These are phyloP conservation scores for Drosophila nigritarsus DNA, from an alignment of 2,888 invertebrate species.

Conservation along the genomic window DNA sequence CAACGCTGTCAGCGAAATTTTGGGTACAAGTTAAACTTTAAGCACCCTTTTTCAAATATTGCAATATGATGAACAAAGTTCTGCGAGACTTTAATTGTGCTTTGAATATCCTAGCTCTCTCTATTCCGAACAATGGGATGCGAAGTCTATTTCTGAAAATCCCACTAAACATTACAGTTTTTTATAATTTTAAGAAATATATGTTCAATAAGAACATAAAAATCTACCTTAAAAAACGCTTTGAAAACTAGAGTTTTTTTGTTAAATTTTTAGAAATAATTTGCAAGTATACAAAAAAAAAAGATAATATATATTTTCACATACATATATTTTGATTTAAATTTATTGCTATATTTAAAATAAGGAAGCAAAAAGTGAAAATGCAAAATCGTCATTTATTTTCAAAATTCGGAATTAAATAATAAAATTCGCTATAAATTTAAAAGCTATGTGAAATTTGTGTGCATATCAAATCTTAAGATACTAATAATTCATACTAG, in stretches of 20 bases:
- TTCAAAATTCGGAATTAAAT: not conserved
- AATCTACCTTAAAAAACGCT: no score
- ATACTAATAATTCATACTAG: not conserved
- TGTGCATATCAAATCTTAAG: not conserved
- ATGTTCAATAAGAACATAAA: no score
- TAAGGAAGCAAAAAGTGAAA: no score
- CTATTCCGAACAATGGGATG: rapidly evolving
- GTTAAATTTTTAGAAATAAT: no score
- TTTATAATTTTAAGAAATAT: no score
- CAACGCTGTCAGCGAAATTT: not conserved
- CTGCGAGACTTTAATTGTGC: not conserved
- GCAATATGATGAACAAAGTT: not conserved
- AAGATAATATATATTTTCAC: no score
- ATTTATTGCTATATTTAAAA: no score
- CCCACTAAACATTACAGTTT: not conserved
- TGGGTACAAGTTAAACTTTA: not conserved
- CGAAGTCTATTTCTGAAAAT: not conserved
- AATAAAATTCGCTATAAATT: not conserved
- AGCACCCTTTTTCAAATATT: not conserved
- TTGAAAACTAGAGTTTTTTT: no score
- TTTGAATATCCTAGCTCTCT: not conserved
- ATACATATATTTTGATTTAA: no score
- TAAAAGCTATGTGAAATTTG: not conserved
- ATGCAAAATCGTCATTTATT: rapidly evolving
- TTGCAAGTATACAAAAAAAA: no score